Percentiles rank a stretch among this genome's conserved stretches.
These are phyloP conservation scores for Setophaga coronata DNA, from an alignment of 2,113 vertebrate species.

Conservation along the genomic window DNA sequence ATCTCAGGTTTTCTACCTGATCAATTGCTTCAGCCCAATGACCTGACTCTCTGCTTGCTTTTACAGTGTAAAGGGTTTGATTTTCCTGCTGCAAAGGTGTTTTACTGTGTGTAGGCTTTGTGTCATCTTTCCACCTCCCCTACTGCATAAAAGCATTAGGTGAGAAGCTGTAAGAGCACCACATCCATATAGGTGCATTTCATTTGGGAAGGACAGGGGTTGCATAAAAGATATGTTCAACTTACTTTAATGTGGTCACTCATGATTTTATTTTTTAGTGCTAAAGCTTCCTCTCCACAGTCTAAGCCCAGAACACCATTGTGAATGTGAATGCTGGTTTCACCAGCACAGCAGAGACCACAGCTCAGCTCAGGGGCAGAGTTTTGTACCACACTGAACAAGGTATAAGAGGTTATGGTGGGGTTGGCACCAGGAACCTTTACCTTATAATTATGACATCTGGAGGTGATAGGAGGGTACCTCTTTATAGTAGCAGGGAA, in stretches of 20 bases:
- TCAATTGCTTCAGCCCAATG: neutral
- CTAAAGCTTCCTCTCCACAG: neutral
- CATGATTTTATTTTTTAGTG: neutral
- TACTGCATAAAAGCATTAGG: neutral
- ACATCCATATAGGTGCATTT: neutral
- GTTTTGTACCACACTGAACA: neutral
- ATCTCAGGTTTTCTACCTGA: neutral
- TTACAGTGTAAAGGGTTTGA: neutral
- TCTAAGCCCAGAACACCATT: neutral
- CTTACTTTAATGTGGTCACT: neutral
- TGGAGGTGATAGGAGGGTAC: neutral
- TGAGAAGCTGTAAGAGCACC: neutral
- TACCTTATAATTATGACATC: neutral
- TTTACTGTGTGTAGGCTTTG: neutral
- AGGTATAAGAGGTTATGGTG: neutral
- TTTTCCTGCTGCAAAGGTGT: neutral
- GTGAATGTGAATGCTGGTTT: neutral
- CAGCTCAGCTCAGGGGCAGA: accelerated
- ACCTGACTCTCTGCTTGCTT: neutral
- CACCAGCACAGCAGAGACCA: neutral
- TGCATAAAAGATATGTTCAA: neutral
- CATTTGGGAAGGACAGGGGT: neutral
- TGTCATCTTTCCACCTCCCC: neutral
- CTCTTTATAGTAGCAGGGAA: neutral
- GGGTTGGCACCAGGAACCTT: neutral